Evolutionary conservation across 2,797 vertebrate species (phyloP).

Genomic region (Pantherophis alleghaniensis): DNA sequence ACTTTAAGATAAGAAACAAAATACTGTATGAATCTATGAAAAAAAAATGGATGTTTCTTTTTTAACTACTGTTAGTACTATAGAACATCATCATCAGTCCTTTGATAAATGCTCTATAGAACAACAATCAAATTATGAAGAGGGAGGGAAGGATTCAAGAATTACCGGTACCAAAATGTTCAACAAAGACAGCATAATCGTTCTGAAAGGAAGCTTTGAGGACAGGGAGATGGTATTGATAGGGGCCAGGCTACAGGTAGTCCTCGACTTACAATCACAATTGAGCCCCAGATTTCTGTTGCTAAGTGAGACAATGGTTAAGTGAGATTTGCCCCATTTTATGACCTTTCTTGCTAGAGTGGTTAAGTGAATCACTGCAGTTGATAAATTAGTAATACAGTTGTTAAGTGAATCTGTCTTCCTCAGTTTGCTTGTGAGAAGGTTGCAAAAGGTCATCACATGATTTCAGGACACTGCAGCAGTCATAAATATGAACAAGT

Average conservation of each 20-base stretch:
- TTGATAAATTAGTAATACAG: no score
- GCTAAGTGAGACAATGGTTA: no score
- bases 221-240: neutral
- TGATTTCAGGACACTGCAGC: no score
- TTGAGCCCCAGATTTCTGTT: no score
- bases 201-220: neutral
- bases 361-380: no score
- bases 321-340: no score
- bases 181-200: neutral
- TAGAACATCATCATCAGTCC: neutral
- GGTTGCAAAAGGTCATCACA: no score
- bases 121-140: neutral
- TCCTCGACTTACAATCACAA: neutral
- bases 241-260: neutral
- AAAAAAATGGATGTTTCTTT: neutral
- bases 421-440: no score
- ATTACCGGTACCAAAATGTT: neutral
- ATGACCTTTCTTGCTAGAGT: no score
- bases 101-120: neutral
- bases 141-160: neutral
- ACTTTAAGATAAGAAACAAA: constrained; percentile 1
- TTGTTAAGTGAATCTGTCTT: no score
- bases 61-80: neutral
- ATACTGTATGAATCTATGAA: neutral
- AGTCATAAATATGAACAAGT: no score